phyloP scores from a whole-genome alignment of 1,140 invertebrate species.

The Pseudobourletiella spinata region DNA sequence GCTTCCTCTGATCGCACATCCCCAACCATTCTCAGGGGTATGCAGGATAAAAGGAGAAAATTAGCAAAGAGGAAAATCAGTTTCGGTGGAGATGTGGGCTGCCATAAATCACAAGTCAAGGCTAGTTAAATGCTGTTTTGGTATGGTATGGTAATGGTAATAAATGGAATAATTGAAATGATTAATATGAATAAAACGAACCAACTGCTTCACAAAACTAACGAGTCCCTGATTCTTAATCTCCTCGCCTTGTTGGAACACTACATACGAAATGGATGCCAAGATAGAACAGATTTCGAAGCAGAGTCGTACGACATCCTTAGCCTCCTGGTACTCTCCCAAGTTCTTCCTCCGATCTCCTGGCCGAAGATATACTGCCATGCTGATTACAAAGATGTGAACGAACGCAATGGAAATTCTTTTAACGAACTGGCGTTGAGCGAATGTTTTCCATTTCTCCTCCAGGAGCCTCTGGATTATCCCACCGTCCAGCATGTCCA shows the following conservation, averaged over 20 bases:
- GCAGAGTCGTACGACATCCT: slow-evolving; percentile 55
- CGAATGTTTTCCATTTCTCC: slow-evolving; percentile 99
- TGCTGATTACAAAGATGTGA: slow-evolving; percentile 77
- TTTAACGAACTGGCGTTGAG: slow-evolving; percentile 85
- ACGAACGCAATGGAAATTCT: slow-evolving; percentile 67
- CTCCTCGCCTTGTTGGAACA: slow-evolving; percentile 86
- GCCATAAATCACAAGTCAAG: slow-evolving; percentile 38
- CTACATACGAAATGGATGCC: slow-evolving; percentile 77
- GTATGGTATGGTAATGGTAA: background rate
- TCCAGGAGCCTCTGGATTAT: slow-evolving; percentile 93
- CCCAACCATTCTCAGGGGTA: slow-evolving; percentile 70
- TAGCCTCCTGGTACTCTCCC: slow-evolving; percentile 41
- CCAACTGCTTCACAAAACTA: slow-evolving; percentile 85
- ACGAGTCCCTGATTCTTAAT: slow-evolving; percentile 84
- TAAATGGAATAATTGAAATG: background rate
- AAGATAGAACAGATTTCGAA: slow-evolving; percentile 75
- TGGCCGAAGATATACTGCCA: slow-evolving; percentile 81
- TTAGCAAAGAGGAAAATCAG: slow-evolving; percentile 88
- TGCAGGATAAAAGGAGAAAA: slow-evolving; percentile 80
- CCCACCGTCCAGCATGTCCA: slow-evolving; percentile 96
- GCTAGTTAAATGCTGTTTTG: background rate
- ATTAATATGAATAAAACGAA: no score
- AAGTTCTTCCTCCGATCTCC: slow-evolving; percentile 45
- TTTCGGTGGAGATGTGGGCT: slow-evolving; percentile 89
- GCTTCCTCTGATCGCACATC: slow-evolving; percentile 77